A percentile compares a stretch with the other conserved stretches of the same genome.
These are phyloP conservation scores for Mythimna vitellina DNA, from an alignment of 2,888 invertebrate genomes.

Conservation along the genomic window DNA sequence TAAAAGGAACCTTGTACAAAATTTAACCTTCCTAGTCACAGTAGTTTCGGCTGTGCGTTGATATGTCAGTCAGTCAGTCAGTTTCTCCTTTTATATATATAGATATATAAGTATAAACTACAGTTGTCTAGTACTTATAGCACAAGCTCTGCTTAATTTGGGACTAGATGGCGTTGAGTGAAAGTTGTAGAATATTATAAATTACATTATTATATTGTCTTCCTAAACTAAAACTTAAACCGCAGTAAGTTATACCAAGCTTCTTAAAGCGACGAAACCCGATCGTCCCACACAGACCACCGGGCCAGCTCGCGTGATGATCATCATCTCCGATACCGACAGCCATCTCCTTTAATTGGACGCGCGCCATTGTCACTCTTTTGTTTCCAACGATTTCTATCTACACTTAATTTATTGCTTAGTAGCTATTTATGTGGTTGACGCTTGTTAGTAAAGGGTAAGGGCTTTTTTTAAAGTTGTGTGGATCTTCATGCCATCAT, in stretches of 20 bases:
- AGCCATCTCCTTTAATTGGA: conserved; percentile 64
- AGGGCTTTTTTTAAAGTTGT: not conserved
- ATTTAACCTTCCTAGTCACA: too few relatives aligned
- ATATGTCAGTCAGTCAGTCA: too few relatives aligned
- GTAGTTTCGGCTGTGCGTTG: too few relatives aligned
- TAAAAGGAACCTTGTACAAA: too few relatives aligned
- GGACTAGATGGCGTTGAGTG: too few relatives aligned
- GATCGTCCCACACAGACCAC: conserved; percentile 58
- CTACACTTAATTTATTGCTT: conserved; percentile 61
- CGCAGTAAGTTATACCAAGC: not conserved
- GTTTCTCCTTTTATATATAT: too few relatives aligned
- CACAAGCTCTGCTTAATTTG: too few relatives aligned
- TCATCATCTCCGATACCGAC: conserved; percentile 40
- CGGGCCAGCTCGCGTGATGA: conserved; percentile 63
- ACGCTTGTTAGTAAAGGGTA: conserved; percentile 17
- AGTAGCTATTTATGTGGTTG: conserved; percentile 9
- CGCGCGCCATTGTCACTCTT: conserved; percentile 58
- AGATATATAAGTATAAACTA: too few relatives aligned
- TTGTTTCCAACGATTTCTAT: conserved; percentile 62
- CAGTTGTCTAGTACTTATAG: too few relatives aligned
- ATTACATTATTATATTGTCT: too few relatives aligned
- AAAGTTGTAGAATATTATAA: too few relatives aligned
- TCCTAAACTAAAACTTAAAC: not conserved
- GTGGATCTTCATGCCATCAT: not conserved
- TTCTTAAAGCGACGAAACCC: conserved; percentile 10